Conservation (phyloP, 2,113 vertebrate species). For the Hucho hucho region DNA sequence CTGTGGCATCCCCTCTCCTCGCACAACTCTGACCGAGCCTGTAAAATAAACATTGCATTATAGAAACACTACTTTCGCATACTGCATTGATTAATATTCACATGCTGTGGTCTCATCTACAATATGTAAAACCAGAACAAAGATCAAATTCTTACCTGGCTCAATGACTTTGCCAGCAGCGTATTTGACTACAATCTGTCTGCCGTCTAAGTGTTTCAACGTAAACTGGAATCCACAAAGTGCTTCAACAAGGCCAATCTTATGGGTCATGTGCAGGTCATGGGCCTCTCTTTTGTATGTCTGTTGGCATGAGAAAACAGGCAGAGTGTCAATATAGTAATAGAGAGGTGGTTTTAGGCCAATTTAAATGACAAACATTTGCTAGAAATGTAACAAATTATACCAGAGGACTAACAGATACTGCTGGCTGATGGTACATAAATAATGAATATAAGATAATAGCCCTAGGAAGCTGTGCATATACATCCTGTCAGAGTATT, state of each 20-base stretch:
- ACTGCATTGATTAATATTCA: background rate
- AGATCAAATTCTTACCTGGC: constrained; percentile 80
- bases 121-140: background rate
- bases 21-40: constrained; percentile 90
- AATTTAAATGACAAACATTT: background rate
- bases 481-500: too few species aligned
- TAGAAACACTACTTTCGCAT: background rate
- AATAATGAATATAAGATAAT: too few species aligned
- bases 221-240: constrained; percentile 97
- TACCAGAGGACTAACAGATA: too few species aligned
- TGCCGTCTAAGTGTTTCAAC: constrained; percentile 90
- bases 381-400: background rate
- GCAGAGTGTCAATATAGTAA: background rate
- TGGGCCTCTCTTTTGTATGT: constrained; percentile 84
- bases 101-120: background rate
- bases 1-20: constrained; percentile 97
- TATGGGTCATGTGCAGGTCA: constrained; percentile 95
- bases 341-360: background rate
- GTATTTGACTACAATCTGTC: constrained; percentile 95
- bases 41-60: constrained; percentile 7
- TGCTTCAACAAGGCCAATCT: constrained; percentile 94
- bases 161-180: constrained; percentile 97
- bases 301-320: constrained; percentile 39
- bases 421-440: too few species aligned
- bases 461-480: too few species aligned